These are phyloP conservation scores for Ambastaia sidthimunki DNA, from an alignment of 2,797 vertebrate species.

Conservation along the genomic window DNA sequence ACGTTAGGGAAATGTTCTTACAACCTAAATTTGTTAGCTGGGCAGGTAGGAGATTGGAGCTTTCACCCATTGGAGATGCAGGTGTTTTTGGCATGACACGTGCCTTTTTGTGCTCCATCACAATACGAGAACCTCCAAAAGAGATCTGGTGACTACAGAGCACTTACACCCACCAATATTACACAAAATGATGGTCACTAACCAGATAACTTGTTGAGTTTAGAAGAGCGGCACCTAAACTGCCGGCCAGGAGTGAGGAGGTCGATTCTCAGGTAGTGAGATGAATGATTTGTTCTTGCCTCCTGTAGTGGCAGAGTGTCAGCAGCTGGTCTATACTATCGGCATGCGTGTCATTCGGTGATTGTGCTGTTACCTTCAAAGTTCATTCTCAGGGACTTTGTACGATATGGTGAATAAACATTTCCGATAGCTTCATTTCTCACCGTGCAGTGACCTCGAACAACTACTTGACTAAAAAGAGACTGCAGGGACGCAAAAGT, in stretches of 20 bases:
- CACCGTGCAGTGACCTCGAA: conserved; percentile 58
- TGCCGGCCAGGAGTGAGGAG: conserved; percentile 42
- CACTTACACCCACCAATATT: not conserved
- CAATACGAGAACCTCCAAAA: not conserved
- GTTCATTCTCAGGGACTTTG: conserved; percentile 66
- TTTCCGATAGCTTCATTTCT: conserved; percentile 59
- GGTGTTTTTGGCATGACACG: too few species aligned
- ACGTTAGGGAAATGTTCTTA: too few species aligned
- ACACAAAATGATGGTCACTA: not conserved
- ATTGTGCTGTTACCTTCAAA: conserved; percentile 67
- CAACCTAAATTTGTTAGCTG: too few species aligned
- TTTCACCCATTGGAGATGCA: too few species aligned
- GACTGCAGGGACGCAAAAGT: not conserved
- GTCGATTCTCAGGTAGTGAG: conserved; percentile 49
- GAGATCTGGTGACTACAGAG: not conserved
- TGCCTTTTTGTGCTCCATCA: too few species aligned
- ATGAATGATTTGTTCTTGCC: conserved; percentile 52
- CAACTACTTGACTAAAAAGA: too few species aligned
- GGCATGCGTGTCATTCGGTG: conserved; percentile 70
- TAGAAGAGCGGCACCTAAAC: conserved; percentile 40
- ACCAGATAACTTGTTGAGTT: conserved; percentile 45
- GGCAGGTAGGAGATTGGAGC: too few species aligned
- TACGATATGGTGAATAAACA: conserved; percentile 46
- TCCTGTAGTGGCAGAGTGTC: conserved; percentile 65
- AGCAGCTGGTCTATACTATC: conserved; percentile 65